phyloP scores from a whole-genome alignment of 2,888 invertebrate genomes.

The Noctua janthe region DNA sequence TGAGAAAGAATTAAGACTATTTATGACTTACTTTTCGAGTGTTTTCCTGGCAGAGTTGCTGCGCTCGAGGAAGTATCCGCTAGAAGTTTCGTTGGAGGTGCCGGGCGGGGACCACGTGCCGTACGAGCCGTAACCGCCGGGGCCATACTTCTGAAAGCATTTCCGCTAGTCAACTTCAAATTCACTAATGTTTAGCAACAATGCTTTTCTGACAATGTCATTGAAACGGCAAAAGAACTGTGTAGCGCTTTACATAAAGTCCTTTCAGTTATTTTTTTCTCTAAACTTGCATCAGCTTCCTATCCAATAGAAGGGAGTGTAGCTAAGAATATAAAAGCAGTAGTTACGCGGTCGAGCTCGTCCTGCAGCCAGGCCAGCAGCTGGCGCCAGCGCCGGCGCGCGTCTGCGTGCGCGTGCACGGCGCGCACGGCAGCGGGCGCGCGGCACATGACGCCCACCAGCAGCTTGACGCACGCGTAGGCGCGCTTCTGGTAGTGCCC shows the following conservation, averaged over 20 bases:
- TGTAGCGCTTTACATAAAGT: background rate
- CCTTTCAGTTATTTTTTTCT: background rate
- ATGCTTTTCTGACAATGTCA: background rate
- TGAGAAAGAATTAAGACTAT: conserved; percentile 57
- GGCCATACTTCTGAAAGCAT: conserved; percentile 88
- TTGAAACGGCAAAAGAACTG: background rate
- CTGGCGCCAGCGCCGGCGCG: conserved; percentile 96
- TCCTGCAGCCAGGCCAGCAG: conserved; percentile 99
- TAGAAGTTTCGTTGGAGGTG: conserved; percentile 98
- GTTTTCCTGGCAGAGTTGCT: conserved; percentile 98
- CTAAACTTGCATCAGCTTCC: too few relatives aligned
- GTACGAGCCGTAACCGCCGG: conserved; percentile 93
- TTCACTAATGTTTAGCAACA: background rate
- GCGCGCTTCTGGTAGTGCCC: conserved; percentile 99
- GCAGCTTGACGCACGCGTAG: conserved; percentile 98
- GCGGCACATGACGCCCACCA: conserved; percentile 97
- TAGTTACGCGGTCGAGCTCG: conserved; percentile 94
- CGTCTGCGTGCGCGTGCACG: conserved; percentile 94
- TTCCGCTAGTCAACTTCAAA: conserved; percentile 43
- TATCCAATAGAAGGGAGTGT: background rate
- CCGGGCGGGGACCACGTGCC: conserved; percentile 98
- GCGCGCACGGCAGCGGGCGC: conserved; percentile 95
- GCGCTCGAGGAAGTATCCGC: conserved; percentile 98
- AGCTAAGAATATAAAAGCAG: background rate
- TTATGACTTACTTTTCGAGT: conserved; percentile 88